Conservation (phyloP, 2,888 invertebrate species). For the Aphrophora alni region DNA sequence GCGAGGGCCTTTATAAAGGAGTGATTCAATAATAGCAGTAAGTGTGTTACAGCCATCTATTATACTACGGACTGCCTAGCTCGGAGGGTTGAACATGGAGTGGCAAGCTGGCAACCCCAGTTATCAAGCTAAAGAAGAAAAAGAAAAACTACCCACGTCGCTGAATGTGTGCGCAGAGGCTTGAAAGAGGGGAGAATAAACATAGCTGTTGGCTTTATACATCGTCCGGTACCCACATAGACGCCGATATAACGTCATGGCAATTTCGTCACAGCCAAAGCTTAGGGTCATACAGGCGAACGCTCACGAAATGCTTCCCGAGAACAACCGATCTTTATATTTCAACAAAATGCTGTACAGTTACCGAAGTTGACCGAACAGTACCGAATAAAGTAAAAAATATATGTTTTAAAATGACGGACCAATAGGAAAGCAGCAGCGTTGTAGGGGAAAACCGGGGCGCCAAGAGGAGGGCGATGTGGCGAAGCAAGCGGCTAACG, state of each 20-base stretch:
- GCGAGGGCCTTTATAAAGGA: not conserved
- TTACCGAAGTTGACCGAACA: conserved; percentile 37
- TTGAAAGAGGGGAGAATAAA: conserved; percentile 41
- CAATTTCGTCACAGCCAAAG: conserved; percentile 44
- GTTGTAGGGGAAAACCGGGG: conserved; percentile 35
- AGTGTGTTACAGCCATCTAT: conserved; percentile 20
- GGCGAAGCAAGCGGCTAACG: conserved; percentile 36
- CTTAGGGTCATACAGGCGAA: conserved; percentile 42
- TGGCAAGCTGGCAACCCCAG: conserved; percentile 31
- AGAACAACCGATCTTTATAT: conserved; percentile 39
- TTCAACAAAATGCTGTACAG: conserved; percentile 38
- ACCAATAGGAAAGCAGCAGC: conserved; percentile 39
- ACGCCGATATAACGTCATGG: conserved; percentile 42
- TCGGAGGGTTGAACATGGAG: conserved; percentile 26
- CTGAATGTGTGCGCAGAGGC: conserved; percentile 34
- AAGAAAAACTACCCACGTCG: conserved; percentile 38
- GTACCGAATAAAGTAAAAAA: conserved; percentile 35
- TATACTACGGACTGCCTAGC: conserved; percentile 25
- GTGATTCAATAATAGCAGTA: not conserved
- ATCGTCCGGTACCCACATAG: conserved; percentile 31
- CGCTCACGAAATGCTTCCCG: conserved; percentile 39
- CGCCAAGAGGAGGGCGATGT: conserved; percentile 35
- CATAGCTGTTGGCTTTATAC: conserved; percentile 40
- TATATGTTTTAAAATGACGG: conserved; percentile 37
- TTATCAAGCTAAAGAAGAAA: conserved; percentile 38